These are phyloP conservation scores for Ochlodes sylvanus DNA, from an alignment of 2,888 invertebrate genomes.

Conservation along the genomic window DNA sequence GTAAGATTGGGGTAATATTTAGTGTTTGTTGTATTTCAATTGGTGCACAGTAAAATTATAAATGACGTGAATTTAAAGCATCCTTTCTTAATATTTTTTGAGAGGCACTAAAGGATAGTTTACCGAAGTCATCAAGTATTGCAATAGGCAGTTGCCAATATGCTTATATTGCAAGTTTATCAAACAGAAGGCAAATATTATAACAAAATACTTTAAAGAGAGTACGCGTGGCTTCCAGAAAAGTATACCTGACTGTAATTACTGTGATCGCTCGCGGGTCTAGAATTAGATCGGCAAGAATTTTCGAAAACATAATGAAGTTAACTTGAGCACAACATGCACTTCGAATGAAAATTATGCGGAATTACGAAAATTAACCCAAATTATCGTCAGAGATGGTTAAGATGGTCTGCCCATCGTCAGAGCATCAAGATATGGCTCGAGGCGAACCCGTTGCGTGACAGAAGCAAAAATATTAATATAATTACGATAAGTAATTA, in stretches of 20 bases:
- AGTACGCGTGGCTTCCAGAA: conserved; percentile 11
- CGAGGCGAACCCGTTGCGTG: conserved; percentile 66
- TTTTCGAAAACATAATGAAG: conserved; percentile 67
- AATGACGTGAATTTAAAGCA: too few relatives aligned
- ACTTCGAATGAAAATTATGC: conserved; percentile 73
- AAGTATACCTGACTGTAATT: conserved; percentile 19
- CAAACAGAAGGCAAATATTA: conserved; percentile 13
- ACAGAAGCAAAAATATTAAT: conserved; percentile 72
- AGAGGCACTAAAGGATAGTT: too few relatives aligned
- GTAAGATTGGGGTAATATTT: too few relatives aligned
- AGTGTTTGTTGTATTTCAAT: too few relatives aligned
- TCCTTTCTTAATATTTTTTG: too few relatives aligned
- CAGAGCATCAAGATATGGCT: conserved; percentile 64
- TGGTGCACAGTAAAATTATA: too few relatives aligned
- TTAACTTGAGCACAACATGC: conserved; percentile 71
- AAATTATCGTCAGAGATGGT: conserved; percentile 74
- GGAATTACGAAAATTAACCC: conserved; percentile 79
- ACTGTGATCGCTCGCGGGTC: conserved; percentile 54
- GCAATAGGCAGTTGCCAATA: too few relatives aligned
- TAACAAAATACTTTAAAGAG: conserved; percentile 1
- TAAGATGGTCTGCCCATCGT: conserved; percentile 67
- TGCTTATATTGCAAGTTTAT: neutral
- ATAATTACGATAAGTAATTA: conserved; percentile 71
- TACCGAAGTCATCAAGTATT: too few relatives aligned
- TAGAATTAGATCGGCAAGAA: conserved; percentile 59